Evolutionary conservation across 2,113 vertebrate species (phyloP), one percentile per base, ranked within the genome.

Genomic region (Pangasianodon hypophthalmus): DNA sequence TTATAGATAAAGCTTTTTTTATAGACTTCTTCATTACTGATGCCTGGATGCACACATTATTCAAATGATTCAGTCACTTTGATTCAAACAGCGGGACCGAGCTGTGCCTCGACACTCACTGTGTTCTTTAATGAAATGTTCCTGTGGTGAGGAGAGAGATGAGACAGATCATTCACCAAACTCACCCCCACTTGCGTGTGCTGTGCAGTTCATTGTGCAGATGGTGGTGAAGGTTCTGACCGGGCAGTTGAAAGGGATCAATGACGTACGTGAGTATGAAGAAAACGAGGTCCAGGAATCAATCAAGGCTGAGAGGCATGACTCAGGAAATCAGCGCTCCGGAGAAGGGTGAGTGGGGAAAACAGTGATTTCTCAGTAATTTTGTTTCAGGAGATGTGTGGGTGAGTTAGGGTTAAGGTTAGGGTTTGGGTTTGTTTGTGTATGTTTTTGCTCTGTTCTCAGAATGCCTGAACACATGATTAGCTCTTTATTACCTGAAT

Each of bases 251-350:
- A 96, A 93, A 0, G 98, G 98, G 92, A 95, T 99, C 91, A 98
- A 97, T 0, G 98, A 99, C 0, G 96, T 98, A 44, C 94, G 98
- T 0, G 98, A 99, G 85, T 99, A 98, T 0, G 98, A 99, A 9
- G 86, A 96, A 0, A 96, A 96, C 26, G 96, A 97, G 14, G 86
- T 91, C 84, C 83, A 46, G 91, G 91, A 92, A 32, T 48, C 54
- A 6, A n/a, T 69, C 81, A 54, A 67, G 89, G 87, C 85, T 69
- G 84, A 86, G 0, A 92, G 84, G 21, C 89, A 90, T 92, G 93
- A 93, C 93, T 93, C 93, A 91, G 94, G 93, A 93, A 93, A 95
- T 95, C 93, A 93, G 86, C 89, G 52, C 88, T 92, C 94, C 88
- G 92, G 86, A 64, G 89, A 93, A 64, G 93, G 94, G 96, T 96